Evolutionary conservation across 2,113 vertebrate species (phyloP).

Genomic region (rat (Rattus norvegicus)): GRCr8 NC_086027.1:46850501-46851000

Average conservation of each 20-base stretch:
- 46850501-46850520: not conserved
- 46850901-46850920: not conserved
- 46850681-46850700: not conserved
- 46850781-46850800: not conserved
- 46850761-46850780: not conserved
- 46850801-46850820: not conserved
- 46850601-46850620: not conserved
- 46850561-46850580: not conserved
- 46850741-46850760: not conserved
- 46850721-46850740: not conserved
- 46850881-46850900: not conserved
- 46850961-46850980: not conserved
- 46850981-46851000: not conserved
- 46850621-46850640: not conserved
- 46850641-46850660: not conserved
- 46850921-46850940: not conserved
- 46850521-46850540: not conserved
- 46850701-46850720: not conserved
- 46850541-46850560: not conserved
- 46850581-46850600: not conserved
- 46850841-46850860: not conserved
- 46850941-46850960: not conserved
- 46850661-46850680: not conserved
- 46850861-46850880: not conserved
- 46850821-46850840: not conserved